Evolutionary conservation across 2,113 vertebrate species (phyloP).

Genomic region (Macheiramphus alcinus): DNA sequence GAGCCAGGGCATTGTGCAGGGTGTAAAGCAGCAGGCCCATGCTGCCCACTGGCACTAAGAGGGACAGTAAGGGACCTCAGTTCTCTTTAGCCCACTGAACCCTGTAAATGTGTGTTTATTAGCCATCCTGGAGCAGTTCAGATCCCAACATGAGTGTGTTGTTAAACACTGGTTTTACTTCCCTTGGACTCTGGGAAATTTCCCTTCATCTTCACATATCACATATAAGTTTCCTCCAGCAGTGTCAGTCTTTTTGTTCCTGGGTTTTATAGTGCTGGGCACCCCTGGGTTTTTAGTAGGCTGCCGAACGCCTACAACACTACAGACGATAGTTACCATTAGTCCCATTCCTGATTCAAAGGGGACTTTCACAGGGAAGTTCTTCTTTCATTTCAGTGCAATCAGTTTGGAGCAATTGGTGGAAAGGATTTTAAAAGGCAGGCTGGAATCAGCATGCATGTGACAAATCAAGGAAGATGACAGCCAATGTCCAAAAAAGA

Average conservation of each 20-base stretch:
- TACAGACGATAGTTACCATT: neutral
- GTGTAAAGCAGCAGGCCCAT: neutral
- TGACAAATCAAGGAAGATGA: neutral
- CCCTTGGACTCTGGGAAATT: neutral
- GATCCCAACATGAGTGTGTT: neutral
- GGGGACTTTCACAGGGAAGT: neutral
- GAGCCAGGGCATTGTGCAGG: neutral
- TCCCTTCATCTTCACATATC: neutral
- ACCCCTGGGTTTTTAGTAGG: neutral
- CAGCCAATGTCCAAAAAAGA: neutral
- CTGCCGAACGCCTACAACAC: neutral
- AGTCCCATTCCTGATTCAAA: neutral
- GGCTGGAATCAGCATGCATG: neutral
- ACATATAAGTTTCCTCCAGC: neutral
- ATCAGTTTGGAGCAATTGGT: neutral
- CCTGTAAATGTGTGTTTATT: neutral
- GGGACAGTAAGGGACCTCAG: neutral
- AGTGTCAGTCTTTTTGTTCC: neutral
- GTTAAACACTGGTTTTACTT: neutral
- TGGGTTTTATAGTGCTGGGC: neutral
- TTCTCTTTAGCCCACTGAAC: neutral
- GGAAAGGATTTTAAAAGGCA: neutral
- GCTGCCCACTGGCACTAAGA: neutral
- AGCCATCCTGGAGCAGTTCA: neutral
- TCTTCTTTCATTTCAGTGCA: neutral